A percentile compares a stretch with the other conserved stretches of the same genome.
Conservation (phyloP, 2,888 invertebrate species). For the Meandrusa payeni region DNA sequence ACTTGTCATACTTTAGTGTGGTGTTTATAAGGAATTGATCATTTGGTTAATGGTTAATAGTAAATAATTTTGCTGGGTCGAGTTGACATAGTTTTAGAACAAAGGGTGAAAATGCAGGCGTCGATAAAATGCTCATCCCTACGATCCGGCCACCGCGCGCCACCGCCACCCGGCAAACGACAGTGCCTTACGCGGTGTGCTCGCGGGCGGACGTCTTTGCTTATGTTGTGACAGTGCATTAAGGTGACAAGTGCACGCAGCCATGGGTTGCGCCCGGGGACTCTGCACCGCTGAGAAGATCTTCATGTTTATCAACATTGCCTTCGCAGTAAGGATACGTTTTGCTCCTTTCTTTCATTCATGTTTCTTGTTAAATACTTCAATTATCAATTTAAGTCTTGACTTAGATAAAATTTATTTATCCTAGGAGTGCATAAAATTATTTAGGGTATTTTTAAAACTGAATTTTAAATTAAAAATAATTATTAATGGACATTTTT, state of each 20-base stretch:
- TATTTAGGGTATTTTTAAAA: no score
- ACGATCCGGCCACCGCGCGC: conserved; percentile 23
- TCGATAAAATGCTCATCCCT: conserved; percentile 17
- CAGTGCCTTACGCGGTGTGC: conserved; percentile 66
- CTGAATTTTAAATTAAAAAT: no score
- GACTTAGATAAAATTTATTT: no score
- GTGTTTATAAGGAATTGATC: no score
- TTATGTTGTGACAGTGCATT: conserved; percentile 27
- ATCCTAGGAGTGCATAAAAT: no score
- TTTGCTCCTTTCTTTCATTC: conserved; percentile 1
- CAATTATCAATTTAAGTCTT: no score
- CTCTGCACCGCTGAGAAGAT: conserved; percentile 65
- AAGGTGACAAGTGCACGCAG: conserved; percentile 26
- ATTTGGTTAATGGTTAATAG: no score
- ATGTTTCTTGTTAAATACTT: not conserved
- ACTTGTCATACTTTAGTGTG: no score
- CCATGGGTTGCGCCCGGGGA: conserved; percentile 59
- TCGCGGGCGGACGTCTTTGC: conserved; percentile 33
- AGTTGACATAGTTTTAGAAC: no score
- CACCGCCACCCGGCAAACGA: conserved; percentile 17
- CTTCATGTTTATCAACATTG: conserved; percentile 74
- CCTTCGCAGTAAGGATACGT: conserved; percentile 58
- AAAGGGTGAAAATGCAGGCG: not conserved
- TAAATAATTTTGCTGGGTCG: no score
- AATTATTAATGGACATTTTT: not conserved